Conservation (phyloP, 2,797 vertebrate species). For the Prunella strophiata region DNA sequence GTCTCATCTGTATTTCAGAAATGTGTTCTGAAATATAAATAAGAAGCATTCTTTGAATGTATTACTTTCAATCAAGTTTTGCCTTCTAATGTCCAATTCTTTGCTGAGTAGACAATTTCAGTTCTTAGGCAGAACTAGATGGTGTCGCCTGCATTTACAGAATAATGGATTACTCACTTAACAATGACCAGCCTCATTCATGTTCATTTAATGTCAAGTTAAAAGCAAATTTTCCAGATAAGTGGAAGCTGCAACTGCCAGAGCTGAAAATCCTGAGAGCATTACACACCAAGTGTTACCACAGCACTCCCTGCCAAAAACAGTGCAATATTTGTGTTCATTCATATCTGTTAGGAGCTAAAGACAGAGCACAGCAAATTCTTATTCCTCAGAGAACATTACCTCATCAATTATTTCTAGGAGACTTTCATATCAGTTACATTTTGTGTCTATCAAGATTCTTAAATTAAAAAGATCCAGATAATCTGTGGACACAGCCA, state of each 20-base stretch:
- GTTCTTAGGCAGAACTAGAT: neutral
- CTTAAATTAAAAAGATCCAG: slow-evolving; percentile 50
- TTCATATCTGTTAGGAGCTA: neutral
- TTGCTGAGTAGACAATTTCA: neutral
- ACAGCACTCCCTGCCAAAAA: neutral
- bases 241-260: neutral
- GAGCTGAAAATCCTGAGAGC: neutral
- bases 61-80: neutral
- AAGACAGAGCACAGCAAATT: neutral
- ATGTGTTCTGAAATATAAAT: neutral
- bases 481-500: slow-evolving; percentile 47
- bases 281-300: neutral
- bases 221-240: neutral
- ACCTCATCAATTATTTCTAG: slow-evolving; percentile 51
- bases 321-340: neutral
- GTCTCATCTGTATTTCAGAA: neutral
- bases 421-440: slow-evolving; percentile 33
- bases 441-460: slow-evolving; percentile 32
- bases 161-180: slow-evolving; percentile 2
- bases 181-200: neutral
- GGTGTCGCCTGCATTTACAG: fast-evolving
- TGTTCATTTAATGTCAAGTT: neutral
- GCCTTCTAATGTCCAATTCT: neutral
- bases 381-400: slow-evolving; percentile 11
- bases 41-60: neutral